Percentiles rank a stretch among this genome's conserved stretches.
These are phyloP conservation scores for Bungarus multicinctus DNA, from an alignment of 2,113 vertebrate genomes.

Conservation along the genomic window DNA sequence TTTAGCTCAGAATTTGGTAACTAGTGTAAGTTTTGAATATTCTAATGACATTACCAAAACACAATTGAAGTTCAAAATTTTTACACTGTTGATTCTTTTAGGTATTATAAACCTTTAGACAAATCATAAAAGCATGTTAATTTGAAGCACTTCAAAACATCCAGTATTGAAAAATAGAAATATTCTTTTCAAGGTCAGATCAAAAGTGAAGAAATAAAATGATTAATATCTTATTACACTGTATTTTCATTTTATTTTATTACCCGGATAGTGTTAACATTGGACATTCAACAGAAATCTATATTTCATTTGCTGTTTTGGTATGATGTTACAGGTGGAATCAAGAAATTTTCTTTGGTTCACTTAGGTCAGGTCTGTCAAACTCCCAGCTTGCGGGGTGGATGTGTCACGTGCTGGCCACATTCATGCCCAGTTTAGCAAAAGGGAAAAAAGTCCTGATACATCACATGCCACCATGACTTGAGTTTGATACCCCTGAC, in stretches of 20 bases:
- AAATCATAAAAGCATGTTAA: neutral
- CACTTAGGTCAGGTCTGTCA: neutral
- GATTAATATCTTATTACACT: neutral
- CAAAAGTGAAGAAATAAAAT: neutral
- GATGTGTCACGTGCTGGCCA: too few species aligned
- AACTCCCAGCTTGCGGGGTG: too few species aligned
- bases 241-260: neutral
- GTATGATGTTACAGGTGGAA: neutral
- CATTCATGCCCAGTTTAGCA: too few species aligned
- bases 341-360: neutral
- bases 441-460: too few species aligned
- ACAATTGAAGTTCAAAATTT: neutral
- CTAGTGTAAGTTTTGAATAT: neutral
- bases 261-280: neutral
- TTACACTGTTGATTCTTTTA: neutral
- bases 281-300: neutral
- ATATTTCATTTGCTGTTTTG: neutral
- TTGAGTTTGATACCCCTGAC: too few species aligned
- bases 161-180: neutral
- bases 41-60: neutral
- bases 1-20: too few species aligned
- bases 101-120: neutral
- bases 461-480: too few species aligned
- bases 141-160: neutral
- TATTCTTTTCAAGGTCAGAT: neutral